phyloP scores from a whole-genome alignment of 2,113 vertebrate genomes.

The Dipodomys merriami region DNA sequence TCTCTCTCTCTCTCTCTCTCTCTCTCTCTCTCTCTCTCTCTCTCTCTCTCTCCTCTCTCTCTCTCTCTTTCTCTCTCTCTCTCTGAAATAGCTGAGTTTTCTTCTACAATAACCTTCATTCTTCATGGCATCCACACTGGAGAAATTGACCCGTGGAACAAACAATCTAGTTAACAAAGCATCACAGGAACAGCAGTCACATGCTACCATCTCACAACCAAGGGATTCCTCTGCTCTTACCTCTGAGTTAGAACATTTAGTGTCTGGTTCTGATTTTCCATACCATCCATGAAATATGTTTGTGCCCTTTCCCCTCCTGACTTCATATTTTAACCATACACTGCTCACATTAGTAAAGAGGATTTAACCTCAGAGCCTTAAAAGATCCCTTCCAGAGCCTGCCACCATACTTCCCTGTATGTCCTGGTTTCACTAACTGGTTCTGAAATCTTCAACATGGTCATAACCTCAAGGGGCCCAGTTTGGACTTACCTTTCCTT shows the following conservation, averaged over 20 bases:
- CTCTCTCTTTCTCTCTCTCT: background rate
- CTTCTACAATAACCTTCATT: background rate
- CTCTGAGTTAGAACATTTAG: background rate
- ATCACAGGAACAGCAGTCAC: background rate
- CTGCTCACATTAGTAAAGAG: background rate
- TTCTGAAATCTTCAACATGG: background rate
- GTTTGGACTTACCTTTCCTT: background rate
- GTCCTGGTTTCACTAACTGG: background rate
- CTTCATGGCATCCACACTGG: background rate
- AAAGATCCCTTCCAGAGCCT: background rate
- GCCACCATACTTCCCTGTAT: background rate
- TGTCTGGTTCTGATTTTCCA: background rate
- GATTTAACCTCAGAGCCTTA: background rate
- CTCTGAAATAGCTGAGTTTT: constrained; percentile 3
- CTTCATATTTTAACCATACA: background rate
- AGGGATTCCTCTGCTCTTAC: background rate
- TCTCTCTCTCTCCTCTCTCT: background rate
- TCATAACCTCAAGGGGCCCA: background rate
- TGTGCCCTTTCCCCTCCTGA: background rate
- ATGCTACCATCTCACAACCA: background rate
- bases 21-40: background rate
- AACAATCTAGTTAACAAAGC: background rate
- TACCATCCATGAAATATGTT: background rate
- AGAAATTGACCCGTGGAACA: background rate
- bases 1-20: background rate